phyloP scores from a whole-genome alignment of 2,888 invertebrate species.

The Arrhopalites spinosus region DNA sequence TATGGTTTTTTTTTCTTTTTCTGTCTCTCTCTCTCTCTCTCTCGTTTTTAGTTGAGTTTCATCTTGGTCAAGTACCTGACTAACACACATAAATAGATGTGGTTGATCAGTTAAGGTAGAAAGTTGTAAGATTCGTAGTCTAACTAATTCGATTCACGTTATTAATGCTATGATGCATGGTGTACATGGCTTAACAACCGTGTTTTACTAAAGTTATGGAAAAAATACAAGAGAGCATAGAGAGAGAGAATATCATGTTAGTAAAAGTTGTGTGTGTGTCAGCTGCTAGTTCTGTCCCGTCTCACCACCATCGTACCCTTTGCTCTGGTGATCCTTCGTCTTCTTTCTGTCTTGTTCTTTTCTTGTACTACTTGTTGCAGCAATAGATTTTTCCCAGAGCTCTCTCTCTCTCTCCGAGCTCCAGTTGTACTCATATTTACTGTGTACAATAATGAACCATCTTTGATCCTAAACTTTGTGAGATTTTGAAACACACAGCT shows the following conservation, averaged over 20 bases:
- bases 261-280: conserved; percentile 15
- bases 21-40: too few species aligned
- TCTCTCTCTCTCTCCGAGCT: neutral
- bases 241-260: too few species aligned
- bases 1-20: neutral
- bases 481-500: conserved; percentile 38
- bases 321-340: conserved; percentile 25
- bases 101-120: neutral
- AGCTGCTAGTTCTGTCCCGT: conserved; percentile 30
- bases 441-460: too few species aligned
- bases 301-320: conserved; percentile 14
- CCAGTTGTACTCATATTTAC: neutral
- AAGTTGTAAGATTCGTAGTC: neutral
- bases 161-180: conserved; percentile 24
- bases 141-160: conserved; percentile 27
- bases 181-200: neutral
- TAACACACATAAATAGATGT: neutral
- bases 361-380: too few species aligned
- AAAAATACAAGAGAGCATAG: too few species aligned
- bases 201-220: too few species aligned
- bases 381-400: neutral
- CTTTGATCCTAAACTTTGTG: too few species aligned
- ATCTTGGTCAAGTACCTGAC: neutral
- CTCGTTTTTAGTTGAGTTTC: neutral
- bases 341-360: conserved; percentile 43